A percentile compares a stretch with the other conserved stretches of the same genome.
Evolutionary conservation across 2,888 invertebrate genomes (phyloP).

Genomic region (Azorinus chamasolen): DNA sequence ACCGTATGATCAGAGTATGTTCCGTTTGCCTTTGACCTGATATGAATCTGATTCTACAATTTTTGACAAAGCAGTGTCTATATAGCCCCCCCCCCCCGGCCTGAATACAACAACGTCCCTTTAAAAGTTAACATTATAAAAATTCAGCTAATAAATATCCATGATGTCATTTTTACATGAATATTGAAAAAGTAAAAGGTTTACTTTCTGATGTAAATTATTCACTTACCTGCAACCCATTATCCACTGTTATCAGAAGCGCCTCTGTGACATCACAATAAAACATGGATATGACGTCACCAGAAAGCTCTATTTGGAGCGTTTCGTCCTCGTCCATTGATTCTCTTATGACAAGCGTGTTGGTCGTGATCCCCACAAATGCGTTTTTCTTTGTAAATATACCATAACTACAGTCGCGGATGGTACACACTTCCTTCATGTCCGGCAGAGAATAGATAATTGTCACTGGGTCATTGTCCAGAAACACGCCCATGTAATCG

Average conservation of each 20-base stretch:
- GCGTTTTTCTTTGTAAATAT: conserved; percentile 57
- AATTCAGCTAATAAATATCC: too few relatives aligned
- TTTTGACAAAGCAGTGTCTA: too few relatives aligned
- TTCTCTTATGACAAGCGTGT: conserved; percentile 41
- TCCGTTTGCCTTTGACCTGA: too few relatives aligned
- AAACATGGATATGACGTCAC: conserved; percentile 54
- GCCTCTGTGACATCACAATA: conserved; percentile 47
- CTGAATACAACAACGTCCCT: too few relatives aligned
- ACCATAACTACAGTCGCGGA: conserved; percentile 34
- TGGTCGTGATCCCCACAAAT: conserved; percentile 50
- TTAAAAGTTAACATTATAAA: too few relatives aligned
- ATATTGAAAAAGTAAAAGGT: too few relatives aligned
- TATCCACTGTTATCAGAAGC: conserved; percentile 47
- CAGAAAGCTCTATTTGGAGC: conserved; percentile 37
- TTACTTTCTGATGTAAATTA: too few relatives aligned
- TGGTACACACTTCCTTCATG: conserved; percentile 37
- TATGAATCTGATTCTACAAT: too few relatives aligned
- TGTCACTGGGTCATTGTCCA: not conserved
- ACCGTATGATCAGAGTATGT: too few relatives aligned
- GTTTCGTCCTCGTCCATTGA: conserved; percentile 49
- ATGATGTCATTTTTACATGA: too few relatives aligned
- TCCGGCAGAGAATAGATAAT: conserved; percentile 31
- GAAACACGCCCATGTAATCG: conserved; percentile 52
- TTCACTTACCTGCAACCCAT: conserved; percentile 42
- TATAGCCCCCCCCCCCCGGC: too few relatives aligned